These are phyloP conservation scores for Phoeniculus purpureus DNA, from an alignment of 2,797 vertebrate genomes.

Conservation along the genomic window DNA sequence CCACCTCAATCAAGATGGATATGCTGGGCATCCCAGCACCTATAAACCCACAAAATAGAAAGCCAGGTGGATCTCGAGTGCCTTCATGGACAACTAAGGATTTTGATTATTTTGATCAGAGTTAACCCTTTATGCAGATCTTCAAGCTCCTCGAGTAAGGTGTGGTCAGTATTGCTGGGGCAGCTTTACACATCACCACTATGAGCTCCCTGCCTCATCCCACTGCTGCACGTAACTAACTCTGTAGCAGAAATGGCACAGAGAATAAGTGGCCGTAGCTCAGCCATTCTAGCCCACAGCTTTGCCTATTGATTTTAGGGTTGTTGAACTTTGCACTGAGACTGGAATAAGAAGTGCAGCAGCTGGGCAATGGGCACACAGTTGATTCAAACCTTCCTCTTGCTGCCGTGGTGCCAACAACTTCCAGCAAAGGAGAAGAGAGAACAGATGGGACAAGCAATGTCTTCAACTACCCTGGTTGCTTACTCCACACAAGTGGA, in stretches of 20 bases:
- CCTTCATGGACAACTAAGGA: not conserved
- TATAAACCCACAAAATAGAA: not conserved
- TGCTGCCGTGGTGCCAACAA: not conserved
- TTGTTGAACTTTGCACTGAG: not conserved
- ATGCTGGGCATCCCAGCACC: not conserved
- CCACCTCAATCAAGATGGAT: not conserved
- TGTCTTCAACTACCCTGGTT: not conserved
- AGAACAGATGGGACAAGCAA: slow-evolving; percentile 5
- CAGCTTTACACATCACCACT: not conserved
- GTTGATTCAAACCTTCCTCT: not conserved
- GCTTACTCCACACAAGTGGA: not conserved
- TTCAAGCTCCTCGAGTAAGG: not conserved
- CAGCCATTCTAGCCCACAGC: not conserved
- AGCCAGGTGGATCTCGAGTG: not conserved
- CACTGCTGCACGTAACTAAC: not conserved
- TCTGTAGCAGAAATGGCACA: not conserved
- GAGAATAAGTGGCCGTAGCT: not conserved
- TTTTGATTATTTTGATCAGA: not conserved
- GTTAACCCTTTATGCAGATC: not conserved
- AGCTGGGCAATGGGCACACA: not conserved
- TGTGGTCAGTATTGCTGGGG: not conserved
- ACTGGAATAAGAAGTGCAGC: not conserved
- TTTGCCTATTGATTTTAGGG: not conserved
- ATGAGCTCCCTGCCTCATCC: not conserved
- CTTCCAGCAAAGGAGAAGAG: not conserved